phyloP scores from a whole-genome alignment of 2,113 vertebrate species.

The Paramormyrops kingsleyae region DNA sequence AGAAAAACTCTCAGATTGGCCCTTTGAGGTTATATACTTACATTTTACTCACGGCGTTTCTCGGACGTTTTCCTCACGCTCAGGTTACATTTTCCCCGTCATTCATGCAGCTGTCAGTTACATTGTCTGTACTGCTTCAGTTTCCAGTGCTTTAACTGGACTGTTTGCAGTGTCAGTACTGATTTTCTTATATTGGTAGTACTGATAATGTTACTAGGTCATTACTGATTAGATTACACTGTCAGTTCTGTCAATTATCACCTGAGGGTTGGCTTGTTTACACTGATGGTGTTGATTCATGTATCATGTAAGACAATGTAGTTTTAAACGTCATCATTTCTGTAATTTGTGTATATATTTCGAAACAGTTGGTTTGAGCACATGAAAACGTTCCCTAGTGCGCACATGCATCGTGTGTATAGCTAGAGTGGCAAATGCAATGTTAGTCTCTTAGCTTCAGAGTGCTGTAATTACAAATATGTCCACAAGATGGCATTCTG shows the following conservation, averaged over 20 bases:
- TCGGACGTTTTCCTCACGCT: background rate
- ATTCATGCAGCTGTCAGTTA: background rate
- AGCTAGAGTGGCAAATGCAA: background rate
- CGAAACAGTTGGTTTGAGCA: background rate
- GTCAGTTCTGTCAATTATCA: background rate
- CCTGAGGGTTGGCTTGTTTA: background rate
- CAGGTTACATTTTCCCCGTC: background rate
- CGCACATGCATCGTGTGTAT: background rate
- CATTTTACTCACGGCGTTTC: background rate
- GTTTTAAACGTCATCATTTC: background rate
- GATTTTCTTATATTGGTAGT: background rate
- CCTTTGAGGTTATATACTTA: background rate
- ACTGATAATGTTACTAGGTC: background rate
- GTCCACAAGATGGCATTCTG: background rate
- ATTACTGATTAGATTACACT: background rate
- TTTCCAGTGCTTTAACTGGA: background rate
- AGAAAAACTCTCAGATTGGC: background rate
- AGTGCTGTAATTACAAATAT: background rate
- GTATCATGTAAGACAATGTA: background rate
- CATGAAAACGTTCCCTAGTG: background rate
- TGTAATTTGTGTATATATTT: background rate
- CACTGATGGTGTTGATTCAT: background rate
- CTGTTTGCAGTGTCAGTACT: background rate
- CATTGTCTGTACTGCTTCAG: background rate
- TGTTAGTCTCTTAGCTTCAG: background rate